Conservation (phyloP, 2,888 invertebrate species). For the Acleris emargana region DNA sequence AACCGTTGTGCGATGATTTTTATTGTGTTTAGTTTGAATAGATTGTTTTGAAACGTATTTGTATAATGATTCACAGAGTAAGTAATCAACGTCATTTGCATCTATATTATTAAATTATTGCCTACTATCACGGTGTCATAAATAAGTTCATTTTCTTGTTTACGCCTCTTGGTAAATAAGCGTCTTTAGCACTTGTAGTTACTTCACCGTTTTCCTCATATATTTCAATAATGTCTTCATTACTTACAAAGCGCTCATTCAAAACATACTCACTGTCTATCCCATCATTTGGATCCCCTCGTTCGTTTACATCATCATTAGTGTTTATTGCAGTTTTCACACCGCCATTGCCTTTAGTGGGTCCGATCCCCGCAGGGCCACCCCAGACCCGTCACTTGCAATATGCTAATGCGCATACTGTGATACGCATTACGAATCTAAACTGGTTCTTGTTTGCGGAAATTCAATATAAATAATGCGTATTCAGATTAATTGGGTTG, state of each 20-base stretch:
- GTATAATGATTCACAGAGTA: neutral
- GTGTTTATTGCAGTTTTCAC: constrained; percentile 36
- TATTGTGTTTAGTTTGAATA: constrained; percentile 14
- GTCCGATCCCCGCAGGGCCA: constrained; percentile 44
- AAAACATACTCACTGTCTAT: constrained; percentile 5
- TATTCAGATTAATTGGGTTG: constrained; percentile 22
- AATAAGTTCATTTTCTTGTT: too few relatives aligned
- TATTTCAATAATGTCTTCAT: neutral
- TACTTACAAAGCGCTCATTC: neutral
- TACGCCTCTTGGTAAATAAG: too few relatives aligned
- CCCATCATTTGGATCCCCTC: constrained; percentile 7
- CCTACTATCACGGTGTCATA: too few relatives aligned
- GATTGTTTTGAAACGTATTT: constrained; percentile 10
- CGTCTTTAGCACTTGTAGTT: too few relatives aligned
- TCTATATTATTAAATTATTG: neutral
- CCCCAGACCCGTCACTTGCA: constrained; percentile 52
- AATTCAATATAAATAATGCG: constrained; percentile 19
- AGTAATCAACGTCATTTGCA: neutral
- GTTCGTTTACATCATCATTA: constrained; percentile 24
- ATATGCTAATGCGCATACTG: constrained; percentile 64
- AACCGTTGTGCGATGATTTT: constrained; percentile 28
- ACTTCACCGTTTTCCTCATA: neutral
- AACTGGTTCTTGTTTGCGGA: constrained; percentile 35
- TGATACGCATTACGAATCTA: constrained; percentile 66
- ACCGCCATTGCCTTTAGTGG: constrained; percentile 6